A percentile compares a stretch with the other conserved stretches of the same genome.
Evolutionary conservation across 1,140 invertebrate genomes (phyloP).

Genomic region (Delia radicum): DNA sequence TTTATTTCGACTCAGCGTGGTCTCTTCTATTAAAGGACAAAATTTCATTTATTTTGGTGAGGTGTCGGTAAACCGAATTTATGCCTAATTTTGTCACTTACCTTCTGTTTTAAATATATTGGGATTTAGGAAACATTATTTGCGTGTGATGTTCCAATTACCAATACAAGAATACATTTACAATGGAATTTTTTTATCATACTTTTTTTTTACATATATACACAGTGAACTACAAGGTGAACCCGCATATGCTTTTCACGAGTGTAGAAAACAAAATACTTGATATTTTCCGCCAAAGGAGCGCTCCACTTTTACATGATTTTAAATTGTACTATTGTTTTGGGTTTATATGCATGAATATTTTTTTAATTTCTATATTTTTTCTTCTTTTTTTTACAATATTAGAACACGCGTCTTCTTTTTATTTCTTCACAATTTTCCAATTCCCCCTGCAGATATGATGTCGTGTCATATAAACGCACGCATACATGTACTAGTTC

Average conservation of each 20-base stretch:
- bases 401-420: neutral
- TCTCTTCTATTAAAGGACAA: no score
- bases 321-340: neutral
- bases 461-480: neutral
- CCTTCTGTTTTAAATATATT: neutral
- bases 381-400: neutral
- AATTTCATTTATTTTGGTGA: no score
- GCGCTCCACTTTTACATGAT: neutral
- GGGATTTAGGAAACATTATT: neutral
- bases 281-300: neutral
- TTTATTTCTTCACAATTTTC: neutral
- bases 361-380: neutral
- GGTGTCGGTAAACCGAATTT: no score
- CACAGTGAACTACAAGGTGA: neutral
- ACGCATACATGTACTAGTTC: neutral
- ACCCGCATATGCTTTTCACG: neutral
- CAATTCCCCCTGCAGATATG: neutral
- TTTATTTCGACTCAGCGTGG: no score
- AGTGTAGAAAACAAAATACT: no score
- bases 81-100: neutral
- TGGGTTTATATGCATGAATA: neutral
- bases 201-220: neutral
- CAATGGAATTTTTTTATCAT: neutral
- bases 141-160: neutral
- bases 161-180: neutral